Evolutionary conservation across 2,888 invertebrate species (phyloP).

Genomic region (Ichneumon xanthorius): DNA sequence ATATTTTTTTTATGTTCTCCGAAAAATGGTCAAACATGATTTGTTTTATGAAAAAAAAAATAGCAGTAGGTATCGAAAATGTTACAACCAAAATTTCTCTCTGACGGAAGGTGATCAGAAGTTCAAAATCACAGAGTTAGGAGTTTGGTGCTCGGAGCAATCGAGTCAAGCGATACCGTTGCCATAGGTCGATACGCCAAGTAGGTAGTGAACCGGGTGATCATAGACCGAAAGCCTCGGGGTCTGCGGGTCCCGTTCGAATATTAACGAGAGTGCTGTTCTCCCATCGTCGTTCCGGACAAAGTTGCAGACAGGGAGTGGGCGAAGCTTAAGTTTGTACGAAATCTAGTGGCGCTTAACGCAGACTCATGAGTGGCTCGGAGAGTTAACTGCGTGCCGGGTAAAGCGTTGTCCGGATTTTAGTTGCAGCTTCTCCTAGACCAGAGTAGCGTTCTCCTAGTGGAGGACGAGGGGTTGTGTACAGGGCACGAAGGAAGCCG

Average conservation of each 20-base stretch:
- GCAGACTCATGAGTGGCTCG: conserved; percentile 38
- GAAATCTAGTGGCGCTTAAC: conserved; percentile 41
- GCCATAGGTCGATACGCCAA: conserved; percentile 12
- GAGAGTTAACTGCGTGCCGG: conserved; percentile 73
- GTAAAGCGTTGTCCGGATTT: conserved; percentile 77
- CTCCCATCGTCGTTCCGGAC: conserved; percentile 12
- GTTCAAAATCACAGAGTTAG: conserved; percentile 18
- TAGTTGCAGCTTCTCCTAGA: conserved; percentile 69
- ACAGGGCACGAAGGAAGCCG: conserved; percentile 41
- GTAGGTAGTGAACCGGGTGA: conserved; percentile 8
- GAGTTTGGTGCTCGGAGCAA: not conserved
- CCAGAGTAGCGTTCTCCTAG: conserved; percentile 10
- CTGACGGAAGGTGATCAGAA: not conserved
- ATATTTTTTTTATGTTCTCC: too few relatives aligned
- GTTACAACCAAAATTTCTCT: not conserved
- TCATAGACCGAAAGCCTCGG: conserved; percentile 15
- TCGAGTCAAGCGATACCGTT: conserved; percentile 12
- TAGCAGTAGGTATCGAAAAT: not conserved
- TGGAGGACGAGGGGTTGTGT: conserved; percentile 12
- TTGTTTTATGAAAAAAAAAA: not conserved
- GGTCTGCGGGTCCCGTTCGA: conserved; percentile 60
- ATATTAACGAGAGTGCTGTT: conserved; percentile 71
- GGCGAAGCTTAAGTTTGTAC: conserved; percentile 26
- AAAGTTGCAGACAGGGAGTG: conserved; percentile 40
- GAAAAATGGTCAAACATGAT: too few relatives aligned